Base-by-base conservation (phyloP, 2,888 invertebrate genomes). In the Phragmatobia fuliginosa region DNA sequence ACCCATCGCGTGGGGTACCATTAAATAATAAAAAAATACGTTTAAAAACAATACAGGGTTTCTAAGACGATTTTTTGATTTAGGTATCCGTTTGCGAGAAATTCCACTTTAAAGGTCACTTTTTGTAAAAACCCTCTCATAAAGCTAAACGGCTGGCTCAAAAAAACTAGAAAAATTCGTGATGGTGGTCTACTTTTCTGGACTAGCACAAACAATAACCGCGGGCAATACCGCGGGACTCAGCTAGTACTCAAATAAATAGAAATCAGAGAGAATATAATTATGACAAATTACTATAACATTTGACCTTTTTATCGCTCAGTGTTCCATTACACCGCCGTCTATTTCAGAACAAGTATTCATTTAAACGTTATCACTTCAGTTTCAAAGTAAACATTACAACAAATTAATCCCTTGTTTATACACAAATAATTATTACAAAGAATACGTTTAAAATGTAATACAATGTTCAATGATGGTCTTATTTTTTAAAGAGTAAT, bases 321-420 rank as follows among this genome's bases (percentile, higher is more conserved):
- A 36, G 52, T 65, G 21, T 64, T 31, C 28, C 11, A 56, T 28
- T 56, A 52, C 25, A 18, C 56, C 36, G 56, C 21, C 52, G 18
- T 14, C 21, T 16, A 28, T 38, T 36, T 49, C 52, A 33, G 33
- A 52, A 69, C 69, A 69, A 69, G 38, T 36, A 31, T 21, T 28
- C 36, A 7, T 67, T 80, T 66, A 72, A 1, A 18, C 4, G 21
- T 69, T 76, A 74, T 76, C 78, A 65, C 36, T 41, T 38, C 1
- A 66, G 18, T 52, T 80, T 72, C 79, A 79, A 77, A 68, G 68
- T 68, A 66, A 31, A 33, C 32, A 63, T 49, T 56, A 38, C 32
- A 62, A 72, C 80, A 80, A 80, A 80, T 70, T 36, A 64, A 65
- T 58, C 25, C 66, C 60, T 76, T 78, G 74, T 80, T 67, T 31